phyloP scores from a whole-genome alignment of 2,113 vertebrate genomes.

The Microcebus griseorufus region DNA sequence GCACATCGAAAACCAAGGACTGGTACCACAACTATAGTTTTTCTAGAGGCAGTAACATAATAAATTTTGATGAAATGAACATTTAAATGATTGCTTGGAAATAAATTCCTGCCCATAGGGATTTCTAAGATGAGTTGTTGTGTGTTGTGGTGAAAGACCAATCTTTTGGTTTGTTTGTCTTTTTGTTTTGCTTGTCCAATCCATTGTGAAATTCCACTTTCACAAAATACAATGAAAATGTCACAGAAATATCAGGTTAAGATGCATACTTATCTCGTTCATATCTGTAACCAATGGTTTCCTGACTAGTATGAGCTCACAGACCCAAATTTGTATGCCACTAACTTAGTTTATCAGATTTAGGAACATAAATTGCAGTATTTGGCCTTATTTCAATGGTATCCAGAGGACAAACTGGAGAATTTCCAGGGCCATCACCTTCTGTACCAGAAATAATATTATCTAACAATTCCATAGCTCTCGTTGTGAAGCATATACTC shows the following conservation, averaged over 20 bases:
- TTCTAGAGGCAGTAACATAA: background rate
- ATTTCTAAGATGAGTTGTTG: background rate
- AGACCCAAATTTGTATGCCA: background rate
- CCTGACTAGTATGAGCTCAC: background rate
- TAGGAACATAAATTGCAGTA: background rate
- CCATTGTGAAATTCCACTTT: background rate
- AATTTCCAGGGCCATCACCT: background rate
- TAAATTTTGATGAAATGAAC: slow-evolving; percentile 13
- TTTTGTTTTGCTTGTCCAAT: background rate
- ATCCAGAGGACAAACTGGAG: background rate
- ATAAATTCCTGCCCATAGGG: background rate
- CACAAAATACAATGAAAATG: background rate
- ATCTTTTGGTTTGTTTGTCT: background rate
- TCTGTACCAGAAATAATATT: background rate
- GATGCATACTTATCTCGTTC: background rate
- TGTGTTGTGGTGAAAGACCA: background rate
- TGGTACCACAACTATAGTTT: background rate
- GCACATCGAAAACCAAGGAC: background rate
- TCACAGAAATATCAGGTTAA: background rate
- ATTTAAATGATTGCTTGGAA: background rate
- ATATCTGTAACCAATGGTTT: background rate
- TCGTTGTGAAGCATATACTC: background rate
- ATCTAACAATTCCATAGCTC: background rate
- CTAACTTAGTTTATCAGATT: background rate
- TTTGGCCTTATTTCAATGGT: background rate